Conservation (phyloP, 2,113 vertebrate genomes). For the Varanus komodoensis region DNA sequence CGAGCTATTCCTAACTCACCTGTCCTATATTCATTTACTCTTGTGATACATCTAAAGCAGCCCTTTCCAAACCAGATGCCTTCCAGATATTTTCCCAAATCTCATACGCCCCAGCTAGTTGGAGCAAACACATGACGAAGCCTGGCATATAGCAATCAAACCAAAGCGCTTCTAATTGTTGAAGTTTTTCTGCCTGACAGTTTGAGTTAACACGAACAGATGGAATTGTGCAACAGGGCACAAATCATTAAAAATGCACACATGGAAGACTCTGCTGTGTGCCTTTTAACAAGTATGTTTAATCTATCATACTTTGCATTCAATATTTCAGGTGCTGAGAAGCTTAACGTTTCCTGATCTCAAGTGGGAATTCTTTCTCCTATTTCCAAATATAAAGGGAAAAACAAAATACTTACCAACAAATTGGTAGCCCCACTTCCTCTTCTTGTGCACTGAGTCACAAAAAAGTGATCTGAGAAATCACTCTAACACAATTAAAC, state of each 20-base stretch:
- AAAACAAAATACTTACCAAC: neutral
- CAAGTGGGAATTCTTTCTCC: neutral
- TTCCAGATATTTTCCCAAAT: too few relatives aligned
- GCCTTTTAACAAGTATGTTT: neutral
- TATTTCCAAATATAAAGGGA: neutral
- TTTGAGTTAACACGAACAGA: neutral
- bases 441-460: neutral
- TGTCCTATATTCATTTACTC: neutral
- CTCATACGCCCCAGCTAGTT: too few relatives aligned
- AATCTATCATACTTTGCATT: neutral
- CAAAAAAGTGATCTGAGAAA: neutral
- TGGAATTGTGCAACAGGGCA: neutral
- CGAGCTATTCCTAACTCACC: neutral
- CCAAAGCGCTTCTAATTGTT: too few relatives aligned
- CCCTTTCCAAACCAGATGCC: too few relatives aligned
- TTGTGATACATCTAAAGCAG: neutral
- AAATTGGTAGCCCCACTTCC: neutral
- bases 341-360: neutral
- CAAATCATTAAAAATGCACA: neutral
- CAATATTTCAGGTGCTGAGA: too few relatives aligned
- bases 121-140: too few relatives aligned
- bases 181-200: neutral
- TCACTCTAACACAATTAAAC: neutral
- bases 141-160: too few relatives aligned
- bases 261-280: neutral